Percentiles rank a stretch among this genome's conserved stretches.
These are phyloP conservation scores for Himalopsyche japonica DNA, from an alignment of 2,888 invertebrate genomes.

Conservation along the genomic window DNA sequence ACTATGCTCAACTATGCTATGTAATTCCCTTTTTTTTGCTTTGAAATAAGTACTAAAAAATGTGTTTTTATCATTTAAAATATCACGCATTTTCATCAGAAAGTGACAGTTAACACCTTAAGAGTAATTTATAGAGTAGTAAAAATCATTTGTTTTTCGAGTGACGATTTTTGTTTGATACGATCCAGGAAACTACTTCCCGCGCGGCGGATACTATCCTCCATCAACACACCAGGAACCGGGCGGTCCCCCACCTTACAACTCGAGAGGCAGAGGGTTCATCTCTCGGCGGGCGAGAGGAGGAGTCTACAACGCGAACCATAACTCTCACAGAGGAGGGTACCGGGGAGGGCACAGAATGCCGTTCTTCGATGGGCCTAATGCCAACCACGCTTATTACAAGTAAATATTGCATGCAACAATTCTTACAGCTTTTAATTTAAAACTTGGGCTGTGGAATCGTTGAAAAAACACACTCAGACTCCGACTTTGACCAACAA, in stretches of 20 bases:
- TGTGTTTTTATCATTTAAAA: too few species aligned
- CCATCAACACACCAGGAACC: constrained; percentile 42
- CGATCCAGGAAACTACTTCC: constrained; percentile 27
- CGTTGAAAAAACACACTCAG: too few species aligned
- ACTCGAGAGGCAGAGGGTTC: constrained; percentile 42
- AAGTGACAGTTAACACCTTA: too few species aligned
- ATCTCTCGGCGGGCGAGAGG: constrained; percentile 38
- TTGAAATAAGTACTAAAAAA: too few species aligned
- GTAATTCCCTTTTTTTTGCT: too few species aligned
- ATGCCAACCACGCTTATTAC: constrained; percentile 46
- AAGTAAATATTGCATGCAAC: constrained; percentile 17
- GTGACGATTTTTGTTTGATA: neutral
- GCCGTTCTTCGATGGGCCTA: constrained; percentile 56
- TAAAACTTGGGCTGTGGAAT: too few species aligned
- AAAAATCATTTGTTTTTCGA: too few species aligned
- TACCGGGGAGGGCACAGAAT: constrained; percentile 46
- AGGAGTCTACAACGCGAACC: constrained; percentile 32
- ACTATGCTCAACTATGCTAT: too few species aligned
- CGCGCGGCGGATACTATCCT: constrained; percentile 49
- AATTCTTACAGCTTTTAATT: neutral
- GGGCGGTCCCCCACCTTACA: constrained; percentile 39
- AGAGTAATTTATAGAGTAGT: too few species aligned
- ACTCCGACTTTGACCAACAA: too few species aligned
- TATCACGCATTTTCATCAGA: too few species aligned
- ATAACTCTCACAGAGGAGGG: constrained; percentile 42